Evolutionary conservation across 1,140 invertebrate species (phyloP).

Genomic region (Lepidurus apus): DNA sequence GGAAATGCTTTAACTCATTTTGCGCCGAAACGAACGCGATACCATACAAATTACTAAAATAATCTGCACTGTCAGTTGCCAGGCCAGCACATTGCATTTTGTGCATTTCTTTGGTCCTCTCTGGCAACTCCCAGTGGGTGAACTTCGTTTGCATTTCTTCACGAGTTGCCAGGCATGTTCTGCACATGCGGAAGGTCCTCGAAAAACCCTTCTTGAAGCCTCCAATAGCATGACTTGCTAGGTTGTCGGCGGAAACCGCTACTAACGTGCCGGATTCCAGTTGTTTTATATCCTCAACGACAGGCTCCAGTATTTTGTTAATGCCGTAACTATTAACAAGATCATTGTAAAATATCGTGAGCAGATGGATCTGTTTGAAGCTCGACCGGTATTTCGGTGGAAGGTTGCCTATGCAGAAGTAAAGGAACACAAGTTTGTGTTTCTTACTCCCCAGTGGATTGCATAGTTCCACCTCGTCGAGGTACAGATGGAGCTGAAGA

Average conservation of each 20-base stretch:
- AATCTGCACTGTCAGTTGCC: conserved; percentile 10
- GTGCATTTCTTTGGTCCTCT: conserved; percentile 24
- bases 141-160: conserved; percentile 29
- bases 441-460: conserved; percentile 32
- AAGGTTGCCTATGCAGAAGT: conserved; percentile 29
- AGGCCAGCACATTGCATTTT: conserved; percentile 24
- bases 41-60: conserved; percentile 29
- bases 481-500: conserved; percentile 30
- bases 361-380: conserved; percentile 27
- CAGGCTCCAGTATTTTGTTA: conserved; percentile 31
- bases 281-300: conserved; percentile 30
- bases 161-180: conserved; percentile 25
- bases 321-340: conserved; percentile 28
- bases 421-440: conserved; percentile 31
- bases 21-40: background rate
- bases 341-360: conserved; percentile 22
- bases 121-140: conserved; percentile 8
- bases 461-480: conserved; percentile 30
- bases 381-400: conserved; percentile 2
- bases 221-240: conserved; percentile 27
- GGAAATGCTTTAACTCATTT: conserved; percentile 30
- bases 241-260: conserved; percentile 28
- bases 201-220: conserved; percentile 30
- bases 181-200: background rate
- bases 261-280: conserved; percentile 29